Evolutionary conservation across 1,140 invertebrate genomes (phyloP), one percentile per base, ranked within the genome.

Genomic region (Plodia interpunctella): DNA sequence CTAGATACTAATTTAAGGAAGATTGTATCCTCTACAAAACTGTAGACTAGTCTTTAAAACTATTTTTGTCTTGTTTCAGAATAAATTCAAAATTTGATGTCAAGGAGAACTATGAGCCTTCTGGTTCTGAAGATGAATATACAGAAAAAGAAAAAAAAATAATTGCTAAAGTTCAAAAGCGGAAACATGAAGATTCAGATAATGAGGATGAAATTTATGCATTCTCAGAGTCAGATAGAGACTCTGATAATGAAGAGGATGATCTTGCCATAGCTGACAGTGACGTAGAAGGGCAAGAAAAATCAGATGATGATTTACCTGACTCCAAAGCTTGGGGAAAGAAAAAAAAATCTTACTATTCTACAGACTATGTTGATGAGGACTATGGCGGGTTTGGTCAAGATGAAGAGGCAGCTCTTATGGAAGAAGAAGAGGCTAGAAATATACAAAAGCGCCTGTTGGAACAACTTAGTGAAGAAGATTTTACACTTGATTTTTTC

Each of bases 311-410:
- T 76, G 90, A 92, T 68, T 84, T 97, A 49, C 96, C 96, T 5
- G 92, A 97, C 83, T 91, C 92, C 10, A 94, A 94, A 90, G 95
- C 96, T 17, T 98, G 97, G 97, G 97, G 97, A 10, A 93, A 93
- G 70, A 94, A 94, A 62, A 95, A 94, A 67, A 92, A 88, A 66
- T 91, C 91, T 44, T 98, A 94, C 84, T 97, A 97, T 85, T 94
- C 94, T 49, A 96, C 96, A 0, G 96, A 97, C 91, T 97, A 96
- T 87, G 93, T 97, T 13, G 96, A 97, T 90, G 91, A 94, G 68
- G 96, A 97, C 90, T 96, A 95, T 91, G 92, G 94, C 38, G 93
- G 92, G 19, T 94, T 93, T 87, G 91, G 92, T 64, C 92, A 93
- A 66, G 93, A 94, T 73, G 93, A 94, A 70, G 92, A 93, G 70